Evolutionary conservation across 2,797 vertebrate species (phyloP), one percentile per base, ranked within the genome.

Genomic region (Cuniculus paca): DNA sequence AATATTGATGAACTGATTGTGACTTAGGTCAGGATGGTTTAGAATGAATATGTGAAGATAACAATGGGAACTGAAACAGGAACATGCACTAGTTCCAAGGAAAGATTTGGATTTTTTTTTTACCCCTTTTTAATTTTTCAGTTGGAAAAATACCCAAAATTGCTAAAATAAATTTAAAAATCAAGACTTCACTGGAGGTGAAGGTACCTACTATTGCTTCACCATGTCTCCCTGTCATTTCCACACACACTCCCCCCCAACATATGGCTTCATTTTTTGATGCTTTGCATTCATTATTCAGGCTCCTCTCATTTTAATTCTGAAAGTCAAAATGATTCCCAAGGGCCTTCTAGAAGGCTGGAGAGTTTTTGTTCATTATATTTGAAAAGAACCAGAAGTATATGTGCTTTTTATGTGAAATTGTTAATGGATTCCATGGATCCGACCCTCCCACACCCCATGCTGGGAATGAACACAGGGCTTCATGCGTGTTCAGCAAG

Each of bases 231-330:
- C 5, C 0, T 20, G 10, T 31, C 52, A 24, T 42, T 39, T 45
- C 56, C 42, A 28, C 54, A 19, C 10, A 54, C 54, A 13, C 0
- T 0, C 14, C 14, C n/a, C 0, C 3, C 1, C 26, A 20, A 28
- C 20, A 34, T 12, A 68, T 16, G 54, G 6, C 20, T 74, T 10
- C n/a, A 0, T 58, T 20, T 58, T 72, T 61, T 20, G 26, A 17
- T 68, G 28, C n/a, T 95, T 86, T 93, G 70, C 83, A 14, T 68
- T 87, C 48, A 61, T 50, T 86, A 36, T 28, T 88, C 7, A 58
- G 36, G 39, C n/a, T 13, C 50, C 4, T 92, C 72, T 80, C 26
- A 13, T 83, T 90, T 96, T 77, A 48, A 74, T 58, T 88, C 74
- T 52, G 60, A 58, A 93, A 91, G 36, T 75, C 58, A 85, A 20